A percentile compares a stretch with the other conserved stretches of the same genome.
phyloP scores from a whole-genome alignment of 2,797 vertebrate species.

The Pangasius sanitwongsei region DNA sequence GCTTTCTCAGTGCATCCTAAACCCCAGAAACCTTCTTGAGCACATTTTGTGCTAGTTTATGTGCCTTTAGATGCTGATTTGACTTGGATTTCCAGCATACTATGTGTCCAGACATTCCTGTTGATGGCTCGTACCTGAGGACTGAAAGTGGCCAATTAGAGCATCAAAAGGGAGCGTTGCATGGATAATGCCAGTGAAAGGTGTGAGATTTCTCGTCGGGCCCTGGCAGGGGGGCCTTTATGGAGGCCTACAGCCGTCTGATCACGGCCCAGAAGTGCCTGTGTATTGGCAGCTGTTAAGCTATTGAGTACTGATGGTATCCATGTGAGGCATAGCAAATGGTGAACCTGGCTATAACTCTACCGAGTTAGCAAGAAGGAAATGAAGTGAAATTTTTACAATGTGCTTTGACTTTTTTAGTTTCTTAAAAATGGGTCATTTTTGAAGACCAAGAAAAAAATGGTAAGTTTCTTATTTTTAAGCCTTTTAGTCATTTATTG shows the following conservation, averaged over 20 bases:
- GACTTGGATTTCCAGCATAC: constrained; percentile 1
- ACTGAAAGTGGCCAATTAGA: constrained; percentile 76
- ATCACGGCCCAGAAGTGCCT: constrained; percentile 73
- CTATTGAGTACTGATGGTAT: constrained; percentile 66
- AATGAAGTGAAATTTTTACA: not conserved
- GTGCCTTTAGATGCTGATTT: not conserved
- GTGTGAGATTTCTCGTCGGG: constrained; percentile 84
- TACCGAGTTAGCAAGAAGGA: constrained; percentile 7
- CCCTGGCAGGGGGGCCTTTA: constrained; percentile 76
- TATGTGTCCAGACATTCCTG: constrained; percentile 8
- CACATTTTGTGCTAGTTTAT: not conserved
- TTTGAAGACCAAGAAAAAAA: not conserved
- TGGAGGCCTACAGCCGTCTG: constrained; percentile 77
- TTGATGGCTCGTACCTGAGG: constrained; percentile 51
- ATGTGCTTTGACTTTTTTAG: not conserved
- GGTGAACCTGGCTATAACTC: constrained; percentile 63
- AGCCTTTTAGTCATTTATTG: not conserved
- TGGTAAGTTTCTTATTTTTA: not conserved
- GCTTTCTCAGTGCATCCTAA: not conserved
- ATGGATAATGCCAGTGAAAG: constrained; percentile 79
- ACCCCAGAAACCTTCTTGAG: too few relatives aligned
- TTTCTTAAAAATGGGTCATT: not conserved
- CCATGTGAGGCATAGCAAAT: constrained; percentile 75
- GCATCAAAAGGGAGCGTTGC: constrained; percentile 81
- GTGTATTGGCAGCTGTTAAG: constrained; percentile 86